A percentile compares a stretch with the other conserved stretches of the same genome.
These are phyloP conservation scores for Palythoa heliodiscus DNA, from an alignment of 92 coral and sea anemone species.

Conservation along the genomic window DNA sequence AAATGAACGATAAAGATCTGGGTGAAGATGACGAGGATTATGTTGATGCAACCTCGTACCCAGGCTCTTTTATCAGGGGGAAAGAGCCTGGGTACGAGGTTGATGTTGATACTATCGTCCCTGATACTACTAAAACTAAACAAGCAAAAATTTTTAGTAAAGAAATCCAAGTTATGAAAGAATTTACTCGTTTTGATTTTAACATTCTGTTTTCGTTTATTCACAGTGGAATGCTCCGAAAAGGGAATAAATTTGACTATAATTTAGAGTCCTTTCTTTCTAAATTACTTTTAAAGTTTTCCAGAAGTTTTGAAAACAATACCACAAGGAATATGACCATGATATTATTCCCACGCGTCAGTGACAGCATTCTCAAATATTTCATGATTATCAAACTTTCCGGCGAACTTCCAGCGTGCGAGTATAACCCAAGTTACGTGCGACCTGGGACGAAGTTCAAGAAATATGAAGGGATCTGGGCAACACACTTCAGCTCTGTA, in stretches of 20 bases:
- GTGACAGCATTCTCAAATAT: neutral
- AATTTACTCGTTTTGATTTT: conserved; percentile 13
- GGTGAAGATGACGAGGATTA: conserved; percentile 65
- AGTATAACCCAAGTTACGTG: conserved; percentile 55
- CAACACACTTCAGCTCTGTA: conserved; percentile 71
- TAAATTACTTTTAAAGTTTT: neutral
- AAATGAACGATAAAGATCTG: conserved; percentile 41
- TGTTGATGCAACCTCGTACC: neutral
- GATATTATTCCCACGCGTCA: neutral
- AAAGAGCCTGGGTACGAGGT: conserved; percentile 30
- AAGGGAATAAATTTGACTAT: neutral
- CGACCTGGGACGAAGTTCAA: conserved; percentile 32
- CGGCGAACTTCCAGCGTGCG: conserved; percentile 49
- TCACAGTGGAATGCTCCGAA: neutral
- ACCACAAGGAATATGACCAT: neutral
- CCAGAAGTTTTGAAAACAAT: neutral
- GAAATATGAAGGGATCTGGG: conserved; percentile 71
- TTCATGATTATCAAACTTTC: conserved; percentile 36
- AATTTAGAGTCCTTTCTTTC: neutral
- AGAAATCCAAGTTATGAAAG: neutral
- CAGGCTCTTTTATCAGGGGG: no score
- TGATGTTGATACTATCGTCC: conserved; percentile 25
- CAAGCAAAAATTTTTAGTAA: conserved; percentile 10
- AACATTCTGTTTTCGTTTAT: conserved; percentile 17
- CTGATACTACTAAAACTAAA: conserved; percentile 2